These are phyloP conservation scores for Menidia beryllina DNA, from an alignment of 2,113 vertebrate genomes.

Conservation along the genomic window DNA sequence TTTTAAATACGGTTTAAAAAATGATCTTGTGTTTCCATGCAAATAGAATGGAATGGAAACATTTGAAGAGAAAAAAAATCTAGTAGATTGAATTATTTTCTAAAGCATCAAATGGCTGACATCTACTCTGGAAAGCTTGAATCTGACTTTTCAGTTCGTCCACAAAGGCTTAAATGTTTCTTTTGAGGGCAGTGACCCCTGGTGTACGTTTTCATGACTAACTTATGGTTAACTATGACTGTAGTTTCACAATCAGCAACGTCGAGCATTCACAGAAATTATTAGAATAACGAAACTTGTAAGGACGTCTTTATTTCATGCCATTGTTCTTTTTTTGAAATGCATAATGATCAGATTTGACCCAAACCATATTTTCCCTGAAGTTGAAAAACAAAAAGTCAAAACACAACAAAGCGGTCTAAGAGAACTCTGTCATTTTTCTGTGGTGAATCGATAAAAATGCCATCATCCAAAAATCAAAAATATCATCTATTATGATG, in stretches of 20 bases:
- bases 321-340: background rate
- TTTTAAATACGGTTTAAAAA: no score
- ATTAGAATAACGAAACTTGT: background rate
- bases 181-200: constrained; percentile 46
- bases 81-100: no score
- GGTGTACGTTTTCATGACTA: constrained; percentile 33
- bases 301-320: background rate
- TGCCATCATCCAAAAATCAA: background rate
- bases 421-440: background rate
- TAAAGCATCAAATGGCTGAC: no score
- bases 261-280: background rate
- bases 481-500: background rate
- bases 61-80: no score
- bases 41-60: no score
- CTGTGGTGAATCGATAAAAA: background rate
- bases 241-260: background rate
- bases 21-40: no score
- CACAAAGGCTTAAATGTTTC: background rate
- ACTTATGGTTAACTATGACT: background rate
- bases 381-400: background rate
- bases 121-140: no score
- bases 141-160: background rate
- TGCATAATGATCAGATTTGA: background rate
- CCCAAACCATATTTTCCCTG: background rate
- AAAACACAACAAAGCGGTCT: background rate